A percentile compares a stretch with the other conserved stretches of the same genome.
Conservation (phyloP, 2,113 vertebrate species). For the Heterotis niloticus region DNA sequence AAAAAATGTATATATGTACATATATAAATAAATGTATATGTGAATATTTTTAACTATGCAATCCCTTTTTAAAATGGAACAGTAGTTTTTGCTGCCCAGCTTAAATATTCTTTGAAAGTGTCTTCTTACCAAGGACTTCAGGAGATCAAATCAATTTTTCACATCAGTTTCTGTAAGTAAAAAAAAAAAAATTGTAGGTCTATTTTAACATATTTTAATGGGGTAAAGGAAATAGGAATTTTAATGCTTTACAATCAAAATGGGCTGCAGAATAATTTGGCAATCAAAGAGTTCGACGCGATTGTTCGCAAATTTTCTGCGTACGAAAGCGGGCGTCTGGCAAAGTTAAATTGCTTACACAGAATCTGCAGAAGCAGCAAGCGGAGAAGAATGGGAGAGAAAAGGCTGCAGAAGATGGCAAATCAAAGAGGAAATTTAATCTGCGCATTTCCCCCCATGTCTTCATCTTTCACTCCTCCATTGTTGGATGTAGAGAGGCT, state of each 20-base stretch:
- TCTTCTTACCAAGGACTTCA: not conserved
- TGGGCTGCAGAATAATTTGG: not conserved
- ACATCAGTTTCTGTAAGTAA: not conserved
- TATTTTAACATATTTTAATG: not conserved
- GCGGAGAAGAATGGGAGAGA: not conserved
- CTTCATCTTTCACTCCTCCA: not conserved
- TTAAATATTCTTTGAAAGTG: slow-evolving; percentile 15
- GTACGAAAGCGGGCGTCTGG: not conserved
- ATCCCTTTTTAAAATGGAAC: slow-evolving; percentile 53
- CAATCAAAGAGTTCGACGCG: not conserved
- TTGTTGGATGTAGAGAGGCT: not conserved
- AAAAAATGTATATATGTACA: slow-evolving; percentile 36
- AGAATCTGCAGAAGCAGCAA: not conserved
- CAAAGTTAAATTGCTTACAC: not conserved
- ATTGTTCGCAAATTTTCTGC: not conserved
- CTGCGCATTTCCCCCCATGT: not conserved
- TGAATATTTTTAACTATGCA: slow-evolving; percentile 28
- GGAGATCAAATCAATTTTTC: not conserved
- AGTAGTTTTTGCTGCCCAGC: slow-evolving; percentile 70
- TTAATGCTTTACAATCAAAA: not conserved
- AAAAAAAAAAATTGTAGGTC: not conserved
- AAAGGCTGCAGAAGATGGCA: too few species aligned
- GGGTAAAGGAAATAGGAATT: too few species aligned
- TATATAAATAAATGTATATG: slow-evolving; percentile 42
- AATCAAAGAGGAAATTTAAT: not conserved